Conservation (phyloP, 2,888 invertebrate species). For the Diplazon laetatorius region DNA sequence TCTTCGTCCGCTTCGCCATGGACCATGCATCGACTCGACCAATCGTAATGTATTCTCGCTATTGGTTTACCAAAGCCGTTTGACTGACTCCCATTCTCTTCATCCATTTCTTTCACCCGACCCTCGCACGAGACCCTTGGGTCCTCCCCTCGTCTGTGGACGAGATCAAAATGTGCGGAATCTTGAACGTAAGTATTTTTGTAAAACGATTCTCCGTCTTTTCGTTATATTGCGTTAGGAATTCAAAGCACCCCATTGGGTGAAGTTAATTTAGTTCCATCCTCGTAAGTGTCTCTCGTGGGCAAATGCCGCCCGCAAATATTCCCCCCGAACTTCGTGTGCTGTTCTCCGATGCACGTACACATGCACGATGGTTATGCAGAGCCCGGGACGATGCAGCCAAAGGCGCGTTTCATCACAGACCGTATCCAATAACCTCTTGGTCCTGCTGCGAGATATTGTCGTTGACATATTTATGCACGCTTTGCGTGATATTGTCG, state of each 20-base stretch:
- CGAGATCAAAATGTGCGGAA: background rate
- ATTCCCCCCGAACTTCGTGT: conserved; percentile 24
- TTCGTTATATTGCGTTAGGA: background rate
- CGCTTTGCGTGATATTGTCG: conserved; percentile 34
- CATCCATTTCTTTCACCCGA: background rate
- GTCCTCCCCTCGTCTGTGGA: background rate
- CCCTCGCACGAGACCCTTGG: background rate
- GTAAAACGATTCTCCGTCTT: too few relatives aligned
- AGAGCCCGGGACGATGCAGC: conserved; percentile 14
- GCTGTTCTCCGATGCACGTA: conserved; percentile 22
- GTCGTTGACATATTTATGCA: conserved; percentile 60
- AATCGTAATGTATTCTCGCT: conserved; percentile 71
- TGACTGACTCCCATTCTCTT: conserved; percentile 18
- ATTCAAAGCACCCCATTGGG: background rate
- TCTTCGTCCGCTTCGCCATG: conserved; percentile 48
- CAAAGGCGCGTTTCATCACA: conserved; percentile 55
- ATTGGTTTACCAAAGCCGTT: conserved; percentile 51
- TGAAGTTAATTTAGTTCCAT: background rate
- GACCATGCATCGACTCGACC: conserved; percentile 66
- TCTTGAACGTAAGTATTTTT: too few relatives aligned
- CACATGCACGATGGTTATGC: conserved; percentile 45
- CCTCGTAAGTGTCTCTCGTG: background rate
- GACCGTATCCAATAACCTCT: conserved; percentile 54
- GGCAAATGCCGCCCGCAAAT: conserved; percentile 26
- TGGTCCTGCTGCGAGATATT: conserved; percentile 41